These are phyloP conservation scores for Girardinichthys multiradiatus DNA, from an alignment of 2,113 vertebrate species.

Conservation along the genomic window DNA sequence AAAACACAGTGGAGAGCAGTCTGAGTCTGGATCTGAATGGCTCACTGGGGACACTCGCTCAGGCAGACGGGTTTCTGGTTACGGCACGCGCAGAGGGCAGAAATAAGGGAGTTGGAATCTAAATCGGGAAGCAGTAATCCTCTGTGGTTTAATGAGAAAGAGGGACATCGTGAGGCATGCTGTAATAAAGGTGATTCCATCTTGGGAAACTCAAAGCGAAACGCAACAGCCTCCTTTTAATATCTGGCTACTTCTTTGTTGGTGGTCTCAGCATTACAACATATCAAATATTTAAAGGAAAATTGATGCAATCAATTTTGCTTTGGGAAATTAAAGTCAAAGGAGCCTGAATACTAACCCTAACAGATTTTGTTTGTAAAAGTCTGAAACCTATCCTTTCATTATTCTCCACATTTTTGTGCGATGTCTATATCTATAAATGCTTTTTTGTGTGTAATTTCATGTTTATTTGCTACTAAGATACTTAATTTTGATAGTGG, in stretches of 20 bases:
- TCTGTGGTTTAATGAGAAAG: slow-evolving; percentile 36
- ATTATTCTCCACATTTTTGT: no score
- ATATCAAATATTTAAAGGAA: neutral
- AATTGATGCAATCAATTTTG: no score
- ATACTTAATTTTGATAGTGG: no score
- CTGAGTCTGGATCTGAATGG: slow-evolving; percentile 25
- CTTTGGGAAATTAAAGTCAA: no score
- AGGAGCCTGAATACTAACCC: no score
- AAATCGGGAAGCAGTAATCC: slow-evolving; percentile 60
- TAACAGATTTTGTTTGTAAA: no score
- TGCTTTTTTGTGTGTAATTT: no score
- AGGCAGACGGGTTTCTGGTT: slow-evolving; percentile 35
- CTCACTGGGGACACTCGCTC: slow-evolving; percentile 27
- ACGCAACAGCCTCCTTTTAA: neutral
- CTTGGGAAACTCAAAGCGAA: slow-evolving; percentile 14
- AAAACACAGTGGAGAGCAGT: slow-evolving; percentile 15
- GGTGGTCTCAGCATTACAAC: neutral
- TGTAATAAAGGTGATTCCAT: slow-evolving; percentile 12
- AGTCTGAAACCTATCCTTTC: no score
- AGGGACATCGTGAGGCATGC: slow-evolving; percentile 5
- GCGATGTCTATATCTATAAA: no score
- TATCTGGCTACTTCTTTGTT: neutral
- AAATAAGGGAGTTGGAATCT: slow-evolving; percentile 39
- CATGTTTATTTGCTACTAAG: no score
- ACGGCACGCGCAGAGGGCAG: slow-evolving; percentile 17